phyloP scores from a whole-genome alignment of 2,888 invertebrate genomes.

The Synanthedon tipuliformis region DNA sequence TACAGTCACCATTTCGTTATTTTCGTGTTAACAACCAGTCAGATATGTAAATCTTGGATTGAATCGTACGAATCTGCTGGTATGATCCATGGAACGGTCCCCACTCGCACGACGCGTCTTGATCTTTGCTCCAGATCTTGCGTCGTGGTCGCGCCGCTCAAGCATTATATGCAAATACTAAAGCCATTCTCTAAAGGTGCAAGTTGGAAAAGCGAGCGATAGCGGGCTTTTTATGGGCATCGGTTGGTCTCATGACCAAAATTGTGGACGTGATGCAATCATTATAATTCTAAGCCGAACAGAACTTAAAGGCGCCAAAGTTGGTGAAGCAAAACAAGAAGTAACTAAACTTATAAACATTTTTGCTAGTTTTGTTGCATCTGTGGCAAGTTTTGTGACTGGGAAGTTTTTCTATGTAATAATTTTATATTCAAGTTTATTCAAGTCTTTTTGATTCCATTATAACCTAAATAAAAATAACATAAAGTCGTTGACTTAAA shows the following conservation, averaged over 20 bases:
- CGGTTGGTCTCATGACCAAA: conserved; percentile 4
- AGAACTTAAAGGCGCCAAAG: not conserved
- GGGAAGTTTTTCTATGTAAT: too few species aligned
- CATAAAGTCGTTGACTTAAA: conserved; percentile 19
- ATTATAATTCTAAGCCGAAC: conserved; percentile 2
- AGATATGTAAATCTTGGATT: conserved; percentile 14
- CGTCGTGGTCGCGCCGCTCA: conserved; percentile 47
- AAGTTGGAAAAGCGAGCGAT: conserved; percentile 22
- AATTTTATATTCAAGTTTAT: too few species aligned
- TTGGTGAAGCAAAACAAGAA: not conserved
- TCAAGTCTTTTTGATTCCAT: too few species aligned
- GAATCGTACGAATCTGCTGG: conserved; percentile 27
- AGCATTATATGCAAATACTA: conserved; percentile 57
- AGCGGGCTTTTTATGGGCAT: conserved; percentile 12
- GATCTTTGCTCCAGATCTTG: conserved; percentile 57
- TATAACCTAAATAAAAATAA: too few species aligned
- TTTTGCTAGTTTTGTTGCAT: too few species aligned
- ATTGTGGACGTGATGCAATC: conserved; percentile 3
- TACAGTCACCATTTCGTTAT: not conserved
- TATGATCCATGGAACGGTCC: conserved; percentile 30
- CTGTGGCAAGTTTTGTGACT: too few species aligned
- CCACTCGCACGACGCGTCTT: conserved; percentile 32
- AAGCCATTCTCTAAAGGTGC: conserved; percentile 28
- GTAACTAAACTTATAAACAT: too few species aligned
- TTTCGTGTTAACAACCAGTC: not conserved